phyloP scores from a whole-genome alignment of 1,140 invertebrate species.

The Thaumetopoea pityocampa region DNA sequence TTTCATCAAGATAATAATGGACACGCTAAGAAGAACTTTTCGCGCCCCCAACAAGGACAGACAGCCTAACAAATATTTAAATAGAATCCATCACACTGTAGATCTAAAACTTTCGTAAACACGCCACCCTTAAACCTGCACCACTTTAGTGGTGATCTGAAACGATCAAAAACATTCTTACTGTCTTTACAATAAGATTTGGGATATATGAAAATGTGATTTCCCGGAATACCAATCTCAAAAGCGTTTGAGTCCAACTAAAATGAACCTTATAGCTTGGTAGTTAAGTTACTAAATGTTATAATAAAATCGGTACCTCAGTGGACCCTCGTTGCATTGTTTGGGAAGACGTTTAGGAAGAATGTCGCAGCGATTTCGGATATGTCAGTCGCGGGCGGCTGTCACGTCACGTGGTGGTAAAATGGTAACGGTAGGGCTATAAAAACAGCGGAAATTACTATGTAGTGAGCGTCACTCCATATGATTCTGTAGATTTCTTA shows the following conservation, averaged over 20 bases:
- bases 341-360: slow-evolving; percentile 55
- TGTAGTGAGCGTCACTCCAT: too few species aligned
- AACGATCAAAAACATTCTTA: slow-evolving; percentile 25
- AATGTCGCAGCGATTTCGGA: slow-evolving; percentile 69
- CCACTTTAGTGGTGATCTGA: slow-evolving; percentile 12
- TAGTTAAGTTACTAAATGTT: neutral
- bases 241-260: neutral
- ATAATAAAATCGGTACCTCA: slow-evolving; percentile 20
- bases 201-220: slow-evolving; percentile 5
- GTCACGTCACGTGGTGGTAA: slow-evolving; percentile 43
- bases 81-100: slow-evolving; percentile 61
- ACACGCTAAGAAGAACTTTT: too few species aligned
- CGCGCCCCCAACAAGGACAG: slow-evolving; percentile 22
- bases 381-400: slow-evolving; percentile 64
- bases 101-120: slow-evolving; percentile 44
- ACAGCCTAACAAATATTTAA: slow-evolving; percentile 65
- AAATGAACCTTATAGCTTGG: slow-evolving; percentile 5
- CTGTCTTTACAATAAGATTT: slow-evolving; percentile 9
- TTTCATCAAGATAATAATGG: too few species aligned
- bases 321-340: slow-evolving; percentile 40
- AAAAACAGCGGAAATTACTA: slow-evolving; percentile 29
- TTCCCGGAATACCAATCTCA: neutral
- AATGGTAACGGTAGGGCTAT: slow-evolving; percentile 29
- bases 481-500: too few species aligned
- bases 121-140: slow-evolving; percentile 14